A percentile compares a stretch with the other conserved stretches of the same genome.
These are phyloP conservation scores for Danaus plexippus DNA, from an alignment of 1,140 invertebrate genomes.

Conservation along the genomic window DNA sequence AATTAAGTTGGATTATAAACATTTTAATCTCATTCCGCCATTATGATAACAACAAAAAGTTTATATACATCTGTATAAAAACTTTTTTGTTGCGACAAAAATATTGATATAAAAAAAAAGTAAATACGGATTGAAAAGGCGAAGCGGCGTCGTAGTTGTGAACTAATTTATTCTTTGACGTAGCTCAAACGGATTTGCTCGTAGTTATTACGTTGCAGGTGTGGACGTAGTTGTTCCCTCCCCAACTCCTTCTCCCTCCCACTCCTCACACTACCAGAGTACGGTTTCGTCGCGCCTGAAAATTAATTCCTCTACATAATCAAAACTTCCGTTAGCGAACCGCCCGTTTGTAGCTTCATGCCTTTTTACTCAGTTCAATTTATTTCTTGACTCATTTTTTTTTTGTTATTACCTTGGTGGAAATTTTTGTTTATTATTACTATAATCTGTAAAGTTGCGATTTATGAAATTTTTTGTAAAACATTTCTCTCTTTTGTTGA, in stretches of 20 bases:
- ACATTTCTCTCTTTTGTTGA: too few relatives aligned
- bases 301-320: conserved; percentile 71
- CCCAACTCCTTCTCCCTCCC: conserved; percentile 8
- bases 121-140: conserved; percentile 10
- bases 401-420: conserved; percentile 4
- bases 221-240: conserved; percentile 50
- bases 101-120: conserved; percentile 4
- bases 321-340: conserved; percentile 57
- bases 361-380: conserved; percentile 12
- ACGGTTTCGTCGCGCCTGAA: conserved; percentile 67
- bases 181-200: conserved; percentile 45
- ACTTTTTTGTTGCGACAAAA: conserved; percentile 3
- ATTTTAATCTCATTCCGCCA: not conserved
- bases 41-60: not conserved
- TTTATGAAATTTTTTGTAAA: too few relatives aligned
- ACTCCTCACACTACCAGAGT: conserved; percentile 32
- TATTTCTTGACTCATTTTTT: conserved; percentile 29
- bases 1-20: not conserved
- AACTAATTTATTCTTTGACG: conserved; percentile 30
- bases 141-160: conserved; percentile 15
- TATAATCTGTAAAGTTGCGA: too few relatives aligned
- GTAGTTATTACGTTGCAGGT: conserved; percentile 53
- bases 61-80: conserved; percentile 4
- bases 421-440: conserved; percentile 1
- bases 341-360: conserved; percentile 43